These are phyloP conservation scores for Ciona savignyi DNA, from an alignment of 23 tunicate genomes.

Conservation along the genomic window DNA sequence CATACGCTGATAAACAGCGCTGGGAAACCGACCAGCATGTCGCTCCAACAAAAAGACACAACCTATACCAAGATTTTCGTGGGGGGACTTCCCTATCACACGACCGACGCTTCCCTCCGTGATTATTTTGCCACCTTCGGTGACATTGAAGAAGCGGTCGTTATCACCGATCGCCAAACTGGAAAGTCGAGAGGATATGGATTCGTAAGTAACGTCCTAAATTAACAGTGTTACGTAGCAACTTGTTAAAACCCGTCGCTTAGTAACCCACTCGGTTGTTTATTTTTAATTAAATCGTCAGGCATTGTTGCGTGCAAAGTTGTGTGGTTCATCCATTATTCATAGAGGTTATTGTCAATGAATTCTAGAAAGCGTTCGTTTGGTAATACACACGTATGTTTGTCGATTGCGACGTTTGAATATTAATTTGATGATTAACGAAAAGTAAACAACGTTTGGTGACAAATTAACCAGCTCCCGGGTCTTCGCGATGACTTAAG, in stretches of 20 bases:
- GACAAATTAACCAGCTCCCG: too few relatives aligned
- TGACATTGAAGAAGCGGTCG: constrained; percentile 98
- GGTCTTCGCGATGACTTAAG: too few relatives aligned
- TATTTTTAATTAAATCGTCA: too few relatives aligned
- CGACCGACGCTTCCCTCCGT: constrained; percentile 81
- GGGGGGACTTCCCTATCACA: constrained; percentile 98
- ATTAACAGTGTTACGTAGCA: not conserved
- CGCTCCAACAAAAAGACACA: constrained; percentile 79
- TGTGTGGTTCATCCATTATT: not conserved
- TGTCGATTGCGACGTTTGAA: too few relatives aligned
- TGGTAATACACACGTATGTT: too few relatives aligned
- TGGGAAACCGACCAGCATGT: constrained; percentile 62
- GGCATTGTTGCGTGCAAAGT: too few relatives aligned
- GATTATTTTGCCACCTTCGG: constrained; percentile 84
- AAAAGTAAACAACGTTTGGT: too few relatives aligned
- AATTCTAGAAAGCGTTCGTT: too few relatives aligned
- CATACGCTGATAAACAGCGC: constrained; percentile 89
- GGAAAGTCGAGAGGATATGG: constrained; percentile 95
- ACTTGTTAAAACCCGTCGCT: too few relatives aligned
- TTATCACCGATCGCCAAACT: constrained; percentile 91
- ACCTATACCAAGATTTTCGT: constrained; percentile 93
- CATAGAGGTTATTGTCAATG: not conserved
- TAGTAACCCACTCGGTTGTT: too few relatives aligned
- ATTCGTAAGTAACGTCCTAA: constrained; percentile 69
- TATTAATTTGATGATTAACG: too few relatives aligned